phyloP scores from a whole-genome alignment of 2,113 vertebrate genomes.

The Crotophaga sulcirostris region DNA sequence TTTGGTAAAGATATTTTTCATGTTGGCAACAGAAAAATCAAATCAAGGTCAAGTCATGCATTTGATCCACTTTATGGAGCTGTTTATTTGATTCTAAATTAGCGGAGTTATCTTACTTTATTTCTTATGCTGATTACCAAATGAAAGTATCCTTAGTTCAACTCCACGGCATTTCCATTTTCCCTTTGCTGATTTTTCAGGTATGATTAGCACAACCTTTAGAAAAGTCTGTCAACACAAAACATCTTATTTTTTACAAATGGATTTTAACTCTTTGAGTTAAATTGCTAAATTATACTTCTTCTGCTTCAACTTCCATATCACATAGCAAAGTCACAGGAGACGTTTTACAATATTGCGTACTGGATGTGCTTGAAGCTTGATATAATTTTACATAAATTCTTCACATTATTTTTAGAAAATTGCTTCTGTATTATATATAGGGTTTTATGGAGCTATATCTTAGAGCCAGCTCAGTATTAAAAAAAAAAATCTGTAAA shows the following conservation, averaged over 20 bases:
- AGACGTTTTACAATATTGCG: background rate
- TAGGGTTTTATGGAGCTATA: conserved; percentile 15
- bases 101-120: background rate
- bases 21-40: background rate
- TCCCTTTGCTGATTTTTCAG: background rate
- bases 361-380: conserved; percentile 17
- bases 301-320: conserved; percentile 17
- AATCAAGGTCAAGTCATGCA: background rate
- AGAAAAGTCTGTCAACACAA: background rate
- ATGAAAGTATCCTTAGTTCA: background rate
- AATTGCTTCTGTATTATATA: conserved; percentile 20
- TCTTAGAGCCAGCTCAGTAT: conserved; percentile 10
- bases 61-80: background rate
- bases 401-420: conserved; percentile 49
- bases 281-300: conserved; percentile 33
- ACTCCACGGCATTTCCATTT: background rate
- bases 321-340: conserved; percentile 19
- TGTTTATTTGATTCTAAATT: background rate
- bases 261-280: background rate
- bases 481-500: conserved; percentile 34
- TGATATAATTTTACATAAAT: background rate
- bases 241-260: conserved; percentile 30
- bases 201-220: background rate
- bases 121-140: background rate
- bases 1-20: background rate